phyloP scores from a whole-genome alignment of 1,140 invertebrate genomes.

The Lethrus apterus region DNA sequence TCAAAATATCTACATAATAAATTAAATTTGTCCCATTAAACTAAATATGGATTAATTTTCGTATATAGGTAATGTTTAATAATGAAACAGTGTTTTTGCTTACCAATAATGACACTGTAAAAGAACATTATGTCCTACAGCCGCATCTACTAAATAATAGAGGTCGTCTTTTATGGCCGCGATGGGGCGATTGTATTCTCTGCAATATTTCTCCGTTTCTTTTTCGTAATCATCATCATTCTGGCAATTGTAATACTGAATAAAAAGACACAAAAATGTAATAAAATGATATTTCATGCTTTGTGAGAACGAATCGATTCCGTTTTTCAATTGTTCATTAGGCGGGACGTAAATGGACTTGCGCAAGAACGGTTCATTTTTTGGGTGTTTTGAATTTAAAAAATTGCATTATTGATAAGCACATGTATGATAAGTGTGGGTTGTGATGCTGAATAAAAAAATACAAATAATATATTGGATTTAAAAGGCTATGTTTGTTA shows the following conservation, averaged over 20 bases:
- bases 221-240: slow-evolving; percentile 10
- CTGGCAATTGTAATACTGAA: too few relatives aligned
- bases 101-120: slow-evolving; percentile 47
- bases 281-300: not conserved
- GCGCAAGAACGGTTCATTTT: slow-evolving; percentile 13
- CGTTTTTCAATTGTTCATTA: slow-evolving; percentile 14
- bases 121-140: slow-evolving; percentile 38
- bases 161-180: slow-evolving; percentile 41
- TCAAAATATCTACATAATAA: not conserved
- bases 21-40: not conserved
- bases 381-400: slow-evolving; percentile 17
- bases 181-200: slow-evolving; percentile 41
- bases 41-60: not conserved
- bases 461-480: too few relatives aligned
- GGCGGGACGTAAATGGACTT: slow-evolving; percentile 17
- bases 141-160: slow-evolving; percentile 42
- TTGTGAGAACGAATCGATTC: slow-evolving; percentile 17
- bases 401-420: slow-evolving; percentile 13
- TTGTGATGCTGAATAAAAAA: too few relatives aligned
- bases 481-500: too few relatives aligned
- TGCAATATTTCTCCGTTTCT: slow-evolving; percentile 35
- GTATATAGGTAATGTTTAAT: slow-evolving; percentile 1
- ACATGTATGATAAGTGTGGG: not conserved
- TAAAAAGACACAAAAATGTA: too few relatives aligned
- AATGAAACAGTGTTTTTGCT: slow-evolving; percentile 8